These are phyloP conservation scores for Pristionchus entomophagus DNA, from an alignment of 2,888 invertebrate species.

Conservation along the genomic window DNA sequence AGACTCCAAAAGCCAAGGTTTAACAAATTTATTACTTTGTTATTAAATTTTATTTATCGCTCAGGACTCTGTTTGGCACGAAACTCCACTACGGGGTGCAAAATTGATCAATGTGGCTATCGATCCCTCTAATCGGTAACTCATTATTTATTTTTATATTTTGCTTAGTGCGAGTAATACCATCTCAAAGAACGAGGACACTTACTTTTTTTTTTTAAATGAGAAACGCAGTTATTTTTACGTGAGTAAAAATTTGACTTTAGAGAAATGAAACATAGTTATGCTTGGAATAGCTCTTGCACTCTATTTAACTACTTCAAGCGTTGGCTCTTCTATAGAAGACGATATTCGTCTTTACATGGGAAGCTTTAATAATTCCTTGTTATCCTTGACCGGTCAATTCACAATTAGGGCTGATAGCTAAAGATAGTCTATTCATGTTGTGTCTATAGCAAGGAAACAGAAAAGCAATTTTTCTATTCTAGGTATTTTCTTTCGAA, in stretches of 20 bases:
- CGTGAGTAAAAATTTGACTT: background rate
- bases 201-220: background rate
- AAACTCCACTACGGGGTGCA: constrained; percentile 13
- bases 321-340: too few species aligned
- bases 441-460: too few species aligned
- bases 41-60: background rate
- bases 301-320: background rate
- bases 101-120: constrained; percentile 10
- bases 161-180: too few species aligned
- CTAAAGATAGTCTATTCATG: too few species aligned
- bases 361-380: too few species aligned
- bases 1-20: constrained; percentile 42
- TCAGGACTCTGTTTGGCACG: constrained; percentile 1
- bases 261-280: background rate
- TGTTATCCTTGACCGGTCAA: too few species aligned
- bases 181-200: too few species aligned
- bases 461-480: too few species aligned
- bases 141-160: background rate
- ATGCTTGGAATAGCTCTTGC: background rate
- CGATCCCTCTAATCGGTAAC: constrained; percentile 39
- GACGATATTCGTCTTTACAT: too few species aligned
- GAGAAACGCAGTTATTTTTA: background rate
- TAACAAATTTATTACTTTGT: background rate
- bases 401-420: too few species aligned
- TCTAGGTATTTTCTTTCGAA: too few species aligned